These are phyloP conservation scores for Crocodylus rhombifer DNA, from an alignment of 2,797 vertebrate genomes.

Conservation along the genomic window DNA sequence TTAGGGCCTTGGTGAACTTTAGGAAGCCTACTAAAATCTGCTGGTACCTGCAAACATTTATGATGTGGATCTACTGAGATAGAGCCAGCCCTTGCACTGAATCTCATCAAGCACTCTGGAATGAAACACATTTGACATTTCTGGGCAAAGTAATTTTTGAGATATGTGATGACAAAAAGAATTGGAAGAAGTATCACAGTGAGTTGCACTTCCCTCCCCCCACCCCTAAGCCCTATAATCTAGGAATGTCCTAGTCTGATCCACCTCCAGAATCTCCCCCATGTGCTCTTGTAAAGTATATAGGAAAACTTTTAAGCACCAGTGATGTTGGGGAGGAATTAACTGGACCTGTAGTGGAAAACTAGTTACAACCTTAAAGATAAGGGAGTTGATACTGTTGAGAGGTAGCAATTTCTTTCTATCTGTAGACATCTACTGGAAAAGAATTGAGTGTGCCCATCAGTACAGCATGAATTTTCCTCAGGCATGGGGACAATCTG, in stretches of 20 bases:
- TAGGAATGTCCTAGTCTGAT: neutral
- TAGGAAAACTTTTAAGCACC: neutral
- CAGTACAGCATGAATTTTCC: neutral
- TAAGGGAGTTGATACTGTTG: neutral
- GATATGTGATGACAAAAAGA: neutral
- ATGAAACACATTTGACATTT: neutral
- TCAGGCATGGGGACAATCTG: neutral
- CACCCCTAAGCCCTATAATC: neutral
- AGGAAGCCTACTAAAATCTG: neutral
- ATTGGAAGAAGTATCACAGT: neutral
- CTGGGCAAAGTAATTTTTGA: neutral
- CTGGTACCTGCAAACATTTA: neutral
- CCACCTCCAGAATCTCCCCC: neutral
- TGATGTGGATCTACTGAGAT: neutral
- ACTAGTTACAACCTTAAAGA: neutral
- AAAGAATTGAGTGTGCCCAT: neutral
- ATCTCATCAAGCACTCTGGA: neutral
- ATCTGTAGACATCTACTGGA: neutral
- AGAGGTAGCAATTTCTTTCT: neutral
- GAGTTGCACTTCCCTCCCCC: neutral
- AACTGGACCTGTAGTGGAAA: neutral
- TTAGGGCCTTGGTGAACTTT: neutral
- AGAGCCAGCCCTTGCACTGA: neutral
- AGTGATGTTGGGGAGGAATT: neutral
- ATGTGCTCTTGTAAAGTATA: neutral